Evolutionary conservation across 92 coral and sea anemone species (phyloP).

Genomic region (Virgularia gustaviana): DNA sequence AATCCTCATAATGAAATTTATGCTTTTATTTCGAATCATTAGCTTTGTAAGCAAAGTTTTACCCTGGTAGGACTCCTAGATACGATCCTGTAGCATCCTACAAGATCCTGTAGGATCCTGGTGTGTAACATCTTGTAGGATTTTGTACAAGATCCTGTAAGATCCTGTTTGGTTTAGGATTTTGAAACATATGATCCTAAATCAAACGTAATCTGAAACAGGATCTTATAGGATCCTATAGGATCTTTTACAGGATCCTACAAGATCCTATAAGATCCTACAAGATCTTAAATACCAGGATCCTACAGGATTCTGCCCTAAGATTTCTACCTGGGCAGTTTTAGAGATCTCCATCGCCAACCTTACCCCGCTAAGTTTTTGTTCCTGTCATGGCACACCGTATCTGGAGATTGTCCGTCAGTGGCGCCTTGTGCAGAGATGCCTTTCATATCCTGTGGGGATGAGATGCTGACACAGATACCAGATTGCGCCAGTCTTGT

Average conservation of each 20-base stretch:
- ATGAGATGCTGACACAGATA: conserved; percentile 70
- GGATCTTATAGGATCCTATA: too few relatives aligned
- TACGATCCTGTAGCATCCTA: too few relatives aligned
- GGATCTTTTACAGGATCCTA: too few relatives aligned
- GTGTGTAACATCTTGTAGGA: too few relatives aligned
- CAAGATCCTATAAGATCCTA: too few relatives aligned
- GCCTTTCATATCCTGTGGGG: conserved; percentile 47
- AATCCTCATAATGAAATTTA: too few relatives aligned
- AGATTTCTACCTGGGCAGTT: neutral
- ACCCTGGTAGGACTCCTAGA: neutral
- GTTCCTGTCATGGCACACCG: conserved; percentile 72
- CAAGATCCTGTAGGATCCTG: too few relatives aligned
- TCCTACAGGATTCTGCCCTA: too few relatives aligned
- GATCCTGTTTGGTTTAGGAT: too few relatives aligned
- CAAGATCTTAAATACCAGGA: too few relatives aligned
- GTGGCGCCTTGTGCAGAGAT: conserved; percentile 23
- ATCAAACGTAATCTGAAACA: too few relatives aligned
- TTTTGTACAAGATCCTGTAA: too few relatives aligned
- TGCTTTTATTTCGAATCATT: neutral
- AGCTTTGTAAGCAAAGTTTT: neutral
- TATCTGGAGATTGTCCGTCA: conserved; percentile 57
- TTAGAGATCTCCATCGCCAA: neutral
- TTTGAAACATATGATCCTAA: neutral
- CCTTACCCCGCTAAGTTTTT: conserved; percentile 71
- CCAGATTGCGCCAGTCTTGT: conserved; percentile 75